Base-by-base conservation (phyloP, 1,140 invertebrate genomes). In the Trichogramma pretiosum region DNA sequence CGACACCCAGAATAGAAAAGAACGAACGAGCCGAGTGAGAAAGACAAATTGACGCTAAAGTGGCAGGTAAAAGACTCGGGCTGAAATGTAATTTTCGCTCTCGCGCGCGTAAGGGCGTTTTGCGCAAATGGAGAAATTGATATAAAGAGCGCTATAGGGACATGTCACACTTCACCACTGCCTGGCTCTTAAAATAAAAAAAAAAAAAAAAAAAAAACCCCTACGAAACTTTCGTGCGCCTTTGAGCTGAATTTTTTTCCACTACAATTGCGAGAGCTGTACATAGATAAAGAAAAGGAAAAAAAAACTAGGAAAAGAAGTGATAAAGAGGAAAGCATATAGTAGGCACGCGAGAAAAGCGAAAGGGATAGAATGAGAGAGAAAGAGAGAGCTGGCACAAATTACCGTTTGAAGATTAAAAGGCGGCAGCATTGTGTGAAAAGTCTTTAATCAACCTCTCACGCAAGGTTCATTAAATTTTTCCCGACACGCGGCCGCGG, bases 331-430 rank as follows among this genome's bases (percentile, higher is more conserved):
- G n/a, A n/a, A n/a, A n/a, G n/a, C n/a, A n/a, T n/a, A n/a, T n/a
- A n/a, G n/a, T n/a, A n/a, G n/a, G n/a, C n/a, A n/a, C n/a, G n/a
- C n/a, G n/a, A n/a, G n/a, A n/a, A n/a, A n/a, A n/a, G n/a, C n/a
- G n/a, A n/a, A n/a, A n/a, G n/a, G n/a, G n/a, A n/a, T n/a, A n/a
- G n/a, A n/a, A n/a, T n/a, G n/a, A n/a, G n/a, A 19, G 36, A 18
- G 38, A 32, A 30, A 42, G 40, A 32, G 26, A 11, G 19, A n/a
- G 9, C 43, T 30, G 18, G n/a, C n/a, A n/a, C 14, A 38, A 46
- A 46, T 46, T 46, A 46, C 24, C 35, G 43, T 46, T 38, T 37
- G 14, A 3, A 8, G 38, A 18, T 37, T 38, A 30, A 38, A 46
- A 46, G 38, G 23, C 23, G 11, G 14, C 8, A 30, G 24, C 30